A percentile compares a stretch with the other conserved stretches of the same genome.
Evolutionary conservation across 2,888 invertebrate genomes (phyloP).

Genomic region (Diplolepis rosae): DNA sequence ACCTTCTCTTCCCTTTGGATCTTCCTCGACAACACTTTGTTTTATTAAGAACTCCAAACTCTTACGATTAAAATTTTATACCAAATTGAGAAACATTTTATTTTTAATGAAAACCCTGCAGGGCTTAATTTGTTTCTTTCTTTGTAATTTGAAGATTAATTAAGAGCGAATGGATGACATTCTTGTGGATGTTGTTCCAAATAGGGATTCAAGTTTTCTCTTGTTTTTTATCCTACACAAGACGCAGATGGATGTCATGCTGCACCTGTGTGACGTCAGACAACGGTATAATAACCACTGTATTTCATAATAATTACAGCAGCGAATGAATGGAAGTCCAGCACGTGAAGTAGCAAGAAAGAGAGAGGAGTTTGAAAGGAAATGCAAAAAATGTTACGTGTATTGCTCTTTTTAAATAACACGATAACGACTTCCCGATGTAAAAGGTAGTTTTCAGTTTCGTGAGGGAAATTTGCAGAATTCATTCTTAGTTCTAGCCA

Average conservation of each 20-base stretch:
- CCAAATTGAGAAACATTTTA: not conserved
- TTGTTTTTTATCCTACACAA: slow-evolving; percentile 33
- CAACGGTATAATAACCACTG: slow-evolving; percentile 55
- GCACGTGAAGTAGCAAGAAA: slow-evolving; percentile 30
- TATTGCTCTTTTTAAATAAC: slow-evolving; percentile 1
- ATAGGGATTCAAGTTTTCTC: slow-evolving; percentile 8
- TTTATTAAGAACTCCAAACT: slow-evolving; percentile 13
- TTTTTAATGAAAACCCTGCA: no score
- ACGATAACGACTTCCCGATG: slow-evolving; percentile 8
- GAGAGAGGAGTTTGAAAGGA: slow-evolving; percentile 15
- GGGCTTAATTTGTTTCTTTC: not conserved
- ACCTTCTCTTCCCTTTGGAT: slow-evolving; percentile 26
- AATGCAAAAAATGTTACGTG: slow-evolving; percentile 31
- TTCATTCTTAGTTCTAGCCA: slow-evolving; percentile 51
- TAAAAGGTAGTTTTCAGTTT: slow-evolving; percentile 17
- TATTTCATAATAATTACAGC: slow-evolving; percentile 56
- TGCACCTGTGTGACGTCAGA: slow-evolving; percentile 63
- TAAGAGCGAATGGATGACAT: not conserved
- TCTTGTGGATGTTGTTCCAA: not conserved
- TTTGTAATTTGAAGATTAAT: no score
- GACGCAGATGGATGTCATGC: slow-evolving; percentile 47
- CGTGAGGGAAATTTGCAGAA: slow-evolving; percentile 9
- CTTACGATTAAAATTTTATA: no score
- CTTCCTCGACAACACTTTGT: slow-evolving; percentile 42
- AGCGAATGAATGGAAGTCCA: slow-evolving; percentile 52